Conservation (phyloP, 2,797 vertebrate genomes). For the Pangasius krempfi region DNA sequence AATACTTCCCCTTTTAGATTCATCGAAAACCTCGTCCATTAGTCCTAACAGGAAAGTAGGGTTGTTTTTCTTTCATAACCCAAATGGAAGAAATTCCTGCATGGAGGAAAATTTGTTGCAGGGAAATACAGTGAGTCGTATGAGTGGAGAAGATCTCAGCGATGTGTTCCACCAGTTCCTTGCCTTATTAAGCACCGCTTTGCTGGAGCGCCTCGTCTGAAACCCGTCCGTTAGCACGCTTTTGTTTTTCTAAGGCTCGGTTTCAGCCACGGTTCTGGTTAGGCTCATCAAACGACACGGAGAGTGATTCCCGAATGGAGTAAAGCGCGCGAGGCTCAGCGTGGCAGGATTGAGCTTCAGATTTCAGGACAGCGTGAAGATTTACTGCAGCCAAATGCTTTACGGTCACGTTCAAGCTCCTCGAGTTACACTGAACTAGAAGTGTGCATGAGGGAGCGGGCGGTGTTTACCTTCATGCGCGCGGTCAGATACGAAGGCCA, state of each 20-base stretch:
- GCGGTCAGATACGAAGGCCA: not conserved
- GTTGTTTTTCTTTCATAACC: not conserved
- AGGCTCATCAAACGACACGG: not conserved
- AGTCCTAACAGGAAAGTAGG: not conserved
- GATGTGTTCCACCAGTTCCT: not conserved
- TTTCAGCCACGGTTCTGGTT: conserved; percentile 17
- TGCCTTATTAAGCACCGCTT: not conserved
- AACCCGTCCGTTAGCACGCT: not conserved
- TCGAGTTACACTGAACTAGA: not conserved
- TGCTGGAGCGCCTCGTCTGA: not conserved
- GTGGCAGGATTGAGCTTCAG: not conserved
- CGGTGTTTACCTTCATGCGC: not conserved
- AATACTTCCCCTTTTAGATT: not conserved
- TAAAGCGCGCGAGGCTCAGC: not conserved
- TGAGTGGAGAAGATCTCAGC: conserved; percentile 8
- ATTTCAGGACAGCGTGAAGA: conserved; percentile 5
- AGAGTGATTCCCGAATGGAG: not conserved
- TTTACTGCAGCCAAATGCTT: conserved; percentile 13
- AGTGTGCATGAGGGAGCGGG: not conserved
- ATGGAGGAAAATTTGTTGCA: not conserved
- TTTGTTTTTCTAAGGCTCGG: conserved; percentile 9
- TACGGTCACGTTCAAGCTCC: not conserved
- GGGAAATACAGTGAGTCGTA: not conserved
- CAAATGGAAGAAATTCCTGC: not conserved
- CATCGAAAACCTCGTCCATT: not conserved